phyloP scores from a whole-genome alignment of 2,888 invertebrate genomes.

The Phorcus lineatus region DNA sequence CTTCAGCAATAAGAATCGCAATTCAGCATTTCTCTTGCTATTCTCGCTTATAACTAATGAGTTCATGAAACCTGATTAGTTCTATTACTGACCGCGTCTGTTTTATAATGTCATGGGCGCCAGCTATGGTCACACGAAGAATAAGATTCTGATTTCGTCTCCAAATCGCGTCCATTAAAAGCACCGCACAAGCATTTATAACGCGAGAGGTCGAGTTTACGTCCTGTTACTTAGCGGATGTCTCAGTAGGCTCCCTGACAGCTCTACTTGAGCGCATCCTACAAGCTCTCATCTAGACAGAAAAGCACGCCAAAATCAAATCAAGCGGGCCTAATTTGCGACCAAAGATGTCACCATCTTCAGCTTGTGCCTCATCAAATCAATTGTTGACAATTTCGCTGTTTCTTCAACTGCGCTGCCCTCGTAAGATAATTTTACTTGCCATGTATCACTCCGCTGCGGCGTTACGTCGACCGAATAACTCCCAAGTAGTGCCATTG shows the following conservation, averaged over 20 bases:
- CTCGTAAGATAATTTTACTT: background rate
- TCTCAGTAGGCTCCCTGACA: background rate
- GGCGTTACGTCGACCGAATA: background rate
- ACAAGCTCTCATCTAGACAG: background rate
- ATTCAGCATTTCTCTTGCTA: too few species aligned
- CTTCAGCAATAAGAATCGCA: too few species aligned
- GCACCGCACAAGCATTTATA: background rate
- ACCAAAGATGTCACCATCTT: background rate
- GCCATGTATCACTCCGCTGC: background rate
- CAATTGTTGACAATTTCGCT: conserved; percentile 13
- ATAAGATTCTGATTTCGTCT: background rate
- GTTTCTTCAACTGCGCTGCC: background rate
- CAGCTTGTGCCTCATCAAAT: background rate
- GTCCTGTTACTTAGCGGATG: background rate
- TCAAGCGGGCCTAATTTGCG: background rate
- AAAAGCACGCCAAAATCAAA: conserved; percentile 8
- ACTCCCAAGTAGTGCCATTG: background rate
- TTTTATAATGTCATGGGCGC: too few species aligned
- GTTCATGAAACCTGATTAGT: too few species aligned
- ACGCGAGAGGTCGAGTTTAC: background rate
- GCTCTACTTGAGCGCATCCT: background rate
- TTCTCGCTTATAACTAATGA: too few species aligned
- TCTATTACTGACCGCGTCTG: too few species aligned
- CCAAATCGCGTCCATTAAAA: background rate
- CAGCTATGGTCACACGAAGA: background rate